Evolutionary conservation across 2,113 vertebrate species (phyloP).

Genomic region (Daphoenositta chrysoptera): DNA sequence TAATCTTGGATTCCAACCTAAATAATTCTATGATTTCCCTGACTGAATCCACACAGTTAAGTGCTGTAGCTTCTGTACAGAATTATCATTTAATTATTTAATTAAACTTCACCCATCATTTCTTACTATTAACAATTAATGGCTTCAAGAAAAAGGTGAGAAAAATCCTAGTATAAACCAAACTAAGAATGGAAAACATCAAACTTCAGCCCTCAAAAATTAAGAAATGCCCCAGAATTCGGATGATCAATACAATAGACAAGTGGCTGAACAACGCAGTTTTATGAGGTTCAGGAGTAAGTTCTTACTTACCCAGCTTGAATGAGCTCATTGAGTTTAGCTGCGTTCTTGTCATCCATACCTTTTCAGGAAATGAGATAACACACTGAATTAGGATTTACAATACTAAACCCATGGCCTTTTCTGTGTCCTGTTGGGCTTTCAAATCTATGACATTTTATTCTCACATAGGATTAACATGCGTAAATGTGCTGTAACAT

Average conservation of each 20-base stretch:
- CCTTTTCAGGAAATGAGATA: slow-evolving; percentile 75
- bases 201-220: not conserved
- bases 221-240: not conserved
- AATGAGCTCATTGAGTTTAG: slow-evolving; percentile 96
- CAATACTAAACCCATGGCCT: not conserved
- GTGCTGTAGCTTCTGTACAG: not conserved
- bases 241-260: not conserved
- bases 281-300: not conserved
- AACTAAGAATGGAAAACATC: not conserved
- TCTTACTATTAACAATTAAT: not conserved
- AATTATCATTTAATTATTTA: not conserved
- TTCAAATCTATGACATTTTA: not conserved
- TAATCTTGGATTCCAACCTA: not conserved
- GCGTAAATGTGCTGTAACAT: not conserved
- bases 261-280: not conserved
- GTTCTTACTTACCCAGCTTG: slow-evolving; percentile 87
- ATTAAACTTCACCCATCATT: not conserved
- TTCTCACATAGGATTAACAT: not conserved
- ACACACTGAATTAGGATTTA: not conserved
- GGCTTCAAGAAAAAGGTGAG: not conserved
- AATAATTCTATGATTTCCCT: not conserved
- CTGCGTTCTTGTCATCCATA: slow-evolving; percentile 97
- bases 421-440: not conserved
- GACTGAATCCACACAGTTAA: not conserved
- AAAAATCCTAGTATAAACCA: not conserved